phyloP scores from a whole-genome alignment of 2,888 invertebrate species.

The Dione vanillae region DNA sequence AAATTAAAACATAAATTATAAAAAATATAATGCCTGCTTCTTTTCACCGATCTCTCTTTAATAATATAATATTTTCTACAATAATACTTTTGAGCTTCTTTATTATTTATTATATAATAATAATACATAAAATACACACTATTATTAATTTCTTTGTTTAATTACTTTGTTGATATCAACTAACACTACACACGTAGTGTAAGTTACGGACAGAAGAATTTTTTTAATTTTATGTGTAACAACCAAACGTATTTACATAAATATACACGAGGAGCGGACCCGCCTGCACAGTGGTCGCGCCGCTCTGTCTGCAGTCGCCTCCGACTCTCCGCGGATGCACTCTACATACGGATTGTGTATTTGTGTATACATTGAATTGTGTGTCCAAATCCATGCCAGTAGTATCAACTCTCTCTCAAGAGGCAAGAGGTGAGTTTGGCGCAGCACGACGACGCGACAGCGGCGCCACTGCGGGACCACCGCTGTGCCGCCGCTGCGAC shows the following conservation, averaged over 20 bases:
- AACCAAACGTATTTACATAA: conserved; percentile 1
- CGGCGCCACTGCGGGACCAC: conserved; percentile 28
- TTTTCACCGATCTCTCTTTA: too few species aligned
- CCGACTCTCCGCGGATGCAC: not conserved
- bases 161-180: not conserved
- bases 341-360: too few species aligned
- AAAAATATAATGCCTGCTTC: too few species aligned
- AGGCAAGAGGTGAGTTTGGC: conserved; percentile 3
- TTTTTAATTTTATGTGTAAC: not conserved
- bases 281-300: conserved; percentile 18
- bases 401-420: not conserved
- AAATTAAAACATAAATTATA: too few species aligned
- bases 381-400: not conserved
- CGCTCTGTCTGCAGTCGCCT: conserved; percentile 15
- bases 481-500: conserved; percentile 33
- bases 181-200: too few species aligned
- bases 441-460: not conserved
- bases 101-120: too few species aligned
- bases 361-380: conserved; percentile 7
- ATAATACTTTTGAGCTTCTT: too few species aligned
- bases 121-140: too few species aligned
- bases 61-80: too few species aligned
- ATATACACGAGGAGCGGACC: not conserved
- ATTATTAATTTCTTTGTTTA: too few species aligned
- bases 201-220: not conserved